These are phyloP conservation scores for Bombyx mandarina DNA, from an alignment of 1,140 invertebrate species.

Conservation along the genomic window DNA sequence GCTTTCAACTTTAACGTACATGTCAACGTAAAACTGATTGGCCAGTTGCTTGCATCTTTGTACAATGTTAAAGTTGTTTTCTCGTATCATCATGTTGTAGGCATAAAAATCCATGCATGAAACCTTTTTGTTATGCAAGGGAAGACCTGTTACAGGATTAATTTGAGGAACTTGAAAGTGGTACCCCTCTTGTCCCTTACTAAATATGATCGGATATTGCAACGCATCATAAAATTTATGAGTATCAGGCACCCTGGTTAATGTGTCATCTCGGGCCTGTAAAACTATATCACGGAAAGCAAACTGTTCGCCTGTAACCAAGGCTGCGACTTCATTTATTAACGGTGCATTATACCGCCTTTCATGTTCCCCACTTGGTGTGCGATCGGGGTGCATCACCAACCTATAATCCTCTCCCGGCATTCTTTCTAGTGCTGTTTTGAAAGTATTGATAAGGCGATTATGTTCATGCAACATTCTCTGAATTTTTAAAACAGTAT, in stretches of 20 bases:
- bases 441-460: constrained; percentile 20
- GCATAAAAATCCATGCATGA: constrained; percentile 16
- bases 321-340: constrained; percentile 23
- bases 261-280: constrained; percentile 14
- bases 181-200: constrained; percentile 23
- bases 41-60: constrained; percentile 14
- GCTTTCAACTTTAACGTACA: constrained; percentile 30
- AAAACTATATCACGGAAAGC: constrained; percentile 23
- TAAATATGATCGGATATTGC: constrained; percentile 23
- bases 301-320: constrained; percentile 19
- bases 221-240: constrained; percentile 24
- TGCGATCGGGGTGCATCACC: constrained; percentile 23
- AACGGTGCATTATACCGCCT: constrained; percentile 21
- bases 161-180: constrained; percentile 20
- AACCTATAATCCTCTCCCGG: constrained; percentile 23
- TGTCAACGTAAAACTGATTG: constrained; percentile 27
- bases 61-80: constrained; percentile 9
- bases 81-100: constrained; percentile 15
- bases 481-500: constrained; percentile 23
- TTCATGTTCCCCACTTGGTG: constrained; percentile 20
- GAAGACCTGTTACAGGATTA: constrained; percentile 4
- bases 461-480: constrained; percentile 24
- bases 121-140: constrained; percentile 16
- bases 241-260: constrained; percentile 24
- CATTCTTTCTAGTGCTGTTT: constrained; percentile 26